Evolutionary conservation across 2,888 invertebrate species (phyloP), one percentile per base, ranked within the genome.

Genomic region (Pollenia griseotomentosa): DNA sequence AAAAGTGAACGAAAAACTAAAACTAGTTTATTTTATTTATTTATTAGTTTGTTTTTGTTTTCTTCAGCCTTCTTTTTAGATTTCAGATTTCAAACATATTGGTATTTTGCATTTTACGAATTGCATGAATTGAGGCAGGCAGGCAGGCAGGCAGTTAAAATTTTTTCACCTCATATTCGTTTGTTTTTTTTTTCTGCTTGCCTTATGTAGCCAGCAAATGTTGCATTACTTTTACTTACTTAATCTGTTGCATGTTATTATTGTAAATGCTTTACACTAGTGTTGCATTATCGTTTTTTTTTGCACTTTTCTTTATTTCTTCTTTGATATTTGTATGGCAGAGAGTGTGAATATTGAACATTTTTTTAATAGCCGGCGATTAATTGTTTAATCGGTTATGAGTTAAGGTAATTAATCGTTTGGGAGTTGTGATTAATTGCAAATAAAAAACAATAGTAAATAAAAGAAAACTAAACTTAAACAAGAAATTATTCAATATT

Each of bases 161-260:
- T 74, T 75, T 74, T 75, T 82, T 82, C 73, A 73, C 74, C 51
- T 73, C 59, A 9, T 9, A 33, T 33, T 33, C 33, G 33, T 33
- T 33, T 23, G 23, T 23, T 23, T 23, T 23, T 23, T 55, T 16
- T 48, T 46, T 46, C 48, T 57, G 2, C 65, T 68, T 66, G 61
- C 66, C 19, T 40, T 79, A 66, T 11, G 44, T 46, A 48, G 61
- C 16, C 48, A 71, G 59, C 51, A 79, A 74, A 63, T 75, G 82
- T 78, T 83, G 84, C 82, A 74, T 73, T 83, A 83, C 83, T 86
- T 86, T 86, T 86, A 86, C 86, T 86, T 86, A 83, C 78, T 86
- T 83, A 86, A 86, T 86, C 86, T 79, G 83, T 86, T 86, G 86
- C 86, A 86, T 82, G 83, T 53, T 83, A 79, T 83, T 83, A 78